phyloP scores from a whole-genome alignment of 2,888 invertebrate species.

The Tricholauxania praeusta region DNA sequence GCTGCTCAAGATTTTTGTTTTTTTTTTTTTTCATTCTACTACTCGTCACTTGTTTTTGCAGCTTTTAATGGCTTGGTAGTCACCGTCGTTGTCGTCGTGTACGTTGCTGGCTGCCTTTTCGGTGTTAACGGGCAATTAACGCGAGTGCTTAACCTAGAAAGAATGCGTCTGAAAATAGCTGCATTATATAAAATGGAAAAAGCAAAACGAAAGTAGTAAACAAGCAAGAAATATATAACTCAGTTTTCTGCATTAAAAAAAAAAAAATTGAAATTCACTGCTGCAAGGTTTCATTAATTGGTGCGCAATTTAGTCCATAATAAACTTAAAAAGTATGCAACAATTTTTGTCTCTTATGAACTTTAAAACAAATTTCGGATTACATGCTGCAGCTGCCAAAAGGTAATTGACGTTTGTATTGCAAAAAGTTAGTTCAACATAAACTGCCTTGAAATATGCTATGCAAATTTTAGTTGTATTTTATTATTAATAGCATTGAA shows the following conservation, averaged over 20 bases:
- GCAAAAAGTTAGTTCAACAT: no score
- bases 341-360: no score
- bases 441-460: no score
- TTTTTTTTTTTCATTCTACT: no score
- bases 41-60: no score
- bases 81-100: not conserved
- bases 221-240: not conserved
- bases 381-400: no score
- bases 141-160: slow-evolving; percentile 15
- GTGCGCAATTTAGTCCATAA: not conserved
- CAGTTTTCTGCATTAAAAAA: not conserved
- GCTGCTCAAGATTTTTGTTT: no score
- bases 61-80: not conserved
- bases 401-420: no score
- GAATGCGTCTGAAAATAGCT: slow-evolving; percentile 5
- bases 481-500: no score
- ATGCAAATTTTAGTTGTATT: no score
- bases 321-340: no score
- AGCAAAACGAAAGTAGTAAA: not conserved
- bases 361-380: no score
- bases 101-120: not conserved
- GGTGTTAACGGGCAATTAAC: slow-evolving; percentile 28
- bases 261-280: not conserved
- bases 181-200: not conserved
- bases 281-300: not conserved